Conservation (phyloP, 2,888 invertebrate genomes). For the Drosophila prostipennis region DNA sequence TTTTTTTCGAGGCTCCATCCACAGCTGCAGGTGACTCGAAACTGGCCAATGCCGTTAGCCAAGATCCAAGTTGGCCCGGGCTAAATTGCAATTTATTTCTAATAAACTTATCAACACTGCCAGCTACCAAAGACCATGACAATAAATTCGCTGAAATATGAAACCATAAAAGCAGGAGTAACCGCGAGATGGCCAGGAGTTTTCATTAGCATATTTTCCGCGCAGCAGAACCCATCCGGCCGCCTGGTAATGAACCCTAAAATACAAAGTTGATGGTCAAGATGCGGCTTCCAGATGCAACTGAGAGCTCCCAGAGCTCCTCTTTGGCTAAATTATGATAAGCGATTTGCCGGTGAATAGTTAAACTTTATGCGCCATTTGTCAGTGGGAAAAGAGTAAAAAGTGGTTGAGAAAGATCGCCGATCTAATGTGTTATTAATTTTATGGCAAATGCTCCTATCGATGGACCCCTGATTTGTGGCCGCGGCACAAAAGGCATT, state of each 20-base stretch:
- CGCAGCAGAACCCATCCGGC: conserved; percentile 8
- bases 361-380: conserved; percentile 70
- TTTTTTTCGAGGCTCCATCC: conserved; percentile 44
- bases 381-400: conserved; percentile 21
- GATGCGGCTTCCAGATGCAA: conserved; percentile 6
- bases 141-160: conserved; percentile 78
- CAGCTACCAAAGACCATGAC: conserved; percentile 67
- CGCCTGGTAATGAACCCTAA: conserved; percentile 63
- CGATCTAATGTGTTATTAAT: conserved; percentile 80
- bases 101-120: conserved; percentile 78
- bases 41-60: conserved; percentile 62
- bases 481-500: conserved; percentile 64
- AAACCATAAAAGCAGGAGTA: conserved; percentile 66
- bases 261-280: conserved; percentile 70
- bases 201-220: conserved; percentile 76
- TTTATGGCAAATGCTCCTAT: conserved; percentile 70
- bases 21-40: conserved; percentile 50
- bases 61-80: conserved; percentile 8
- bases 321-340: conserved; percentile 58
- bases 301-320: neutral
- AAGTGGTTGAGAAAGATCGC: conserved; percentile 12
- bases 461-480: conserved; percentile 52
- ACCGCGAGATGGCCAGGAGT: conserved; percentile 45
- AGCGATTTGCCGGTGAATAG: conserved; percentile 65
- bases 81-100: conserved; percentile 80